These are phyloP conservation scores for Sturnus vulgaris DNA, from an alignment of 2,113 vertebrate species.

Conservation along the genomic window DNA sequence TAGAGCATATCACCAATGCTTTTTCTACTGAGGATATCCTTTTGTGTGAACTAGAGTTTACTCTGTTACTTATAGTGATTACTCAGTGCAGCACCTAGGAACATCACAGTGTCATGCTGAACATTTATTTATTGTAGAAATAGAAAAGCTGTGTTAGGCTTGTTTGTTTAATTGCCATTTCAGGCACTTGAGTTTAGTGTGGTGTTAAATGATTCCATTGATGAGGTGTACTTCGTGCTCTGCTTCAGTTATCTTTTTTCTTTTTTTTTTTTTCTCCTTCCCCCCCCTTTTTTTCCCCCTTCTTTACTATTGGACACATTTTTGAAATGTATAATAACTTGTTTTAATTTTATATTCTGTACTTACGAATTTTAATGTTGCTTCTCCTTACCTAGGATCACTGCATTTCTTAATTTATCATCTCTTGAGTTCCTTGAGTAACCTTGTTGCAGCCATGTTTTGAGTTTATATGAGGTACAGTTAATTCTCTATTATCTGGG, in stretches of 20 bases:
- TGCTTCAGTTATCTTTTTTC: background rate
- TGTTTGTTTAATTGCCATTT: background rate
- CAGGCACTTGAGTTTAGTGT: background rate
- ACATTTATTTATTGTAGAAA: background rate
- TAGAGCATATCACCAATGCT: background rate
- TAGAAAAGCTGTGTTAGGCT: background rate
- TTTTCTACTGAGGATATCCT: background rate
- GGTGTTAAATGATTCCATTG: background rate
- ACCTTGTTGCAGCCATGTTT: slow-evolving; percentile 67
- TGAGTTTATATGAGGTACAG: slow-evolving; percentile 61
- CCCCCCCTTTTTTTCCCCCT: background rate
- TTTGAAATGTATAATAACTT: slow-evolving; percentile 28
- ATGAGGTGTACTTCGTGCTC: background rate
- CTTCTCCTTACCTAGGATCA: slow-evolving; percentile 59
- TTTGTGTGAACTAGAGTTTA: background rate
- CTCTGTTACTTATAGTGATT: background rate
- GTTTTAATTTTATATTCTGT: slow-evolving; percentile 41
- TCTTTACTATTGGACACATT: background rate
- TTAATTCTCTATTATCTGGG: slow-evolving; percentile 63
- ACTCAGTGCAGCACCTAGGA: background rate
- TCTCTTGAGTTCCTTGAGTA: slow-evolving; percentile 63
- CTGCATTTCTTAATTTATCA: slow-evolving; percentile 66
- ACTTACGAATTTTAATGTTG: slow-evolving; percentile 22
- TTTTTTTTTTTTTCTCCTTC: background rate
- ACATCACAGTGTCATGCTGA: background rate